Evolutionary conservation across 2,888 invertebrate genomes (phyloP), one percentile per base, ranked within the genome.

Genomic region (Tipula unca): DNA sequence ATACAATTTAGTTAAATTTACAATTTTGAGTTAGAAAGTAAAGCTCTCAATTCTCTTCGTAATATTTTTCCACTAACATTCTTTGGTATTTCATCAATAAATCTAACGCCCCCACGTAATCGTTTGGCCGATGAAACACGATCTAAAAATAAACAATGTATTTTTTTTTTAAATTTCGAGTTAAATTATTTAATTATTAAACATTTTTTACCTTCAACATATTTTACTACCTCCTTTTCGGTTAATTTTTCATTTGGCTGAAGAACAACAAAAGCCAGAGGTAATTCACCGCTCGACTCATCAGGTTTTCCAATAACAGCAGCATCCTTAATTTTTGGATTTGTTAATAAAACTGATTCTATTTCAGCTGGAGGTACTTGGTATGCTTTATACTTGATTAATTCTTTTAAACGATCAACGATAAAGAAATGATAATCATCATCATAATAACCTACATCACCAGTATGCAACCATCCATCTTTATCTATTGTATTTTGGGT

Each of bases 361-460:
- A 98, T 90, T 91, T 98, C 97, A 0, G 97, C 97, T 1, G 97
- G 97, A 0, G 97, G 95, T 88, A 96, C 95, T 93, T 96, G 95
- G 88, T 94, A 95, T 82, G 95, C 97, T 90, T 97, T 97, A 89
- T 96, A 97, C 90, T 98, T 98, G 88, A 98, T 97, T 32, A 98
- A 93, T 89, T 97, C 97, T 89, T 98, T 98, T 25, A 97, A 91
- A 86, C 98, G 92, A 89, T 97, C 98, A 1, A 97, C 95, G 87
- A 97, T 94, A 88, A 93, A 97, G 90, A 96, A 95, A 89, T 93
- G 94, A 0, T 94, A 94, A 17, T 96, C 94, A 0, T 93, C 90
- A 89, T 97, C 96, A 88, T 94, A 96, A 89, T 95, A 96, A 0
- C 95, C 97, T 87, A 97, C 91, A 89, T 98, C 97, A 0, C 97